A percentile compares a stretch with the other conserved stretches of the same genome.
phyloP scores from a whole-genome alignment of 2,797 vertebrate species.

The Lepidocolaptes lacrymiger region DNA sequence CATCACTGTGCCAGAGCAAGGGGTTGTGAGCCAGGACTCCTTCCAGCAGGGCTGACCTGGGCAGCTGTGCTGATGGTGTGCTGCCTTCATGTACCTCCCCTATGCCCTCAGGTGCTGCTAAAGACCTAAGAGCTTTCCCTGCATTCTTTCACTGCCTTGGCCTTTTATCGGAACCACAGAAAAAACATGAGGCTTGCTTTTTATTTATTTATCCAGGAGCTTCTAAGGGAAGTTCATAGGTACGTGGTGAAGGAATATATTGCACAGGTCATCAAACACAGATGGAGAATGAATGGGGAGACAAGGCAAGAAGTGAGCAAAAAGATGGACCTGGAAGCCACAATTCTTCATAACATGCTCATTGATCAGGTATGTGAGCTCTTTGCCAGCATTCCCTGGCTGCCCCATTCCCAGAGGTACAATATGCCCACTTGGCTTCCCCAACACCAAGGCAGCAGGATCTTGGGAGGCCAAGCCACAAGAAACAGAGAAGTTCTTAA shows the following conservation, averaged over 20 bases:
- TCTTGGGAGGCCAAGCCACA: background rate
- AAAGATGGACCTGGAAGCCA: constrained; percentile 83
- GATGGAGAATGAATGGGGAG: constrained; percentile 72
- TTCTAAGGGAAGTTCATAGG: constrained; percentile 80
- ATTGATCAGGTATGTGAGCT: constrained; percentile 80
- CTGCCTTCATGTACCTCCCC: background rate
- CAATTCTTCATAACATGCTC: constrained; percentile 72
- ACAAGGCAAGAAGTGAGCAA: constrained; percentile 77
- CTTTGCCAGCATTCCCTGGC: background rate
- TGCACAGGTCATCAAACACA: constrained; percentile 81
- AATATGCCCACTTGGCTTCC: background rate
- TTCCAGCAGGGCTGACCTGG: background rate
- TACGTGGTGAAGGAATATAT: constrained; percentile 84
- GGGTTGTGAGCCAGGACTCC: background rate
- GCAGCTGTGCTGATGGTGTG: background rate
- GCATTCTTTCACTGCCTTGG: background rate
- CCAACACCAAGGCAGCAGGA: rapidly evolving
- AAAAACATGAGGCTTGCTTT: background rate
- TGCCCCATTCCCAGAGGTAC: background rate
- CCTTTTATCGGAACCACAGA: background rate
- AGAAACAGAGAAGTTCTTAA: background rate
- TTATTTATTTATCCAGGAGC: constrained; percentile 72
- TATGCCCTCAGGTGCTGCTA: background rate
- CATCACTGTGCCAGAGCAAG: background rate
- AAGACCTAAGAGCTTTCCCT: background rate